A percentile compares a stretch with the other conserved stretches of the same genome.
phyloP scores from a whole-genome alignment of 2,113 vertebrate species.

The Gymnorhina tibicen region DNA sequence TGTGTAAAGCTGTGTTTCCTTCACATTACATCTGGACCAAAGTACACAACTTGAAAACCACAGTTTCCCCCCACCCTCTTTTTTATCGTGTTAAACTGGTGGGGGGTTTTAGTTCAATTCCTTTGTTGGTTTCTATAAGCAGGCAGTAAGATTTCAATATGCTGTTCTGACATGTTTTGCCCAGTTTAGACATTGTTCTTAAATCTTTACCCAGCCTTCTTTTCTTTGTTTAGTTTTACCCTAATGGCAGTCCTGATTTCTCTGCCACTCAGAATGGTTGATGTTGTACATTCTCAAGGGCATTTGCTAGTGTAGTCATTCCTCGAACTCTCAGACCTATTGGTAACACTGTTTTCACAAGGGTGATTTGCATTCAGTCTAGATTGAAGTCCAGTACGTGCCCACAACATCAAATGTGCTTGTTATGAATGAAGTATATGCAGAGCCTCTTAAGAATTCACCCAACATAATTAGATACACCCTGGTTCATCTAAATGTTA shows the following conservation, averaged over 20 bases:
- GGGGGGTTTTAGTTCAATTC: not conserved
- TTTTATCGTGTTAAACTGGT: not conserved
- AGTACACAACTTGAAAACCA: not conserved
- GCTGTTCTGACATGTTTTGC: not conserved
- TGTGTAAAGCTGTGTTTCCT: not conserved
- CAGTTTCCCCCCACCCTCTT: accelerated
- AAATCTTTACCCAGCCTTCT: not conserved
- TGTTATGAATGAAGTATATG: conserved; percentile 48
- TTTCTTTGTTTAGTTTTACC: not conserved
- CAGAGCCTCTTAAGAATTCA: conserved; percentile 66
- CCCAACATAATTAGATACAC: conserved; percentile 64
- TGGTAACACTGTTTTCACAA: conserved; percentile 29
- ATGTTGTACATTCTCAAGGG: not conserved
- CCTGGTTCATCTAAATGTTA: conserved; percentile 67
- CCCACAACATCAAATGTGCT: conserved; percentile 33
- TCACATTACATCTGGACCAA: not conserved
- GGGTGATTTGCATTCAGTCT: conserved; percentile 30
- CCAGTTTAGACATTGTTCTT: not conserved
- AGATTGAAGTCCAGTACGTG: conserved; percentile 22
- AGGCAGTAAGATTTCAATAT: not conserved
- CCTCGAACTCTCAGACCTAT: not conserved
- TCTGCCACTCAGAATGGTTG: not conserved
- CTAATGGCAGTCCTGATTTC: not conserved
- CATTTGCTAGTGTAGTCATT: conserved; percentile 20
- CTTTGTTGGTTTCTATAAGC: not conserved